Evolutionary conservation across 2,113 vertebrate species (phyloP).

Genomic region (Sialia sialis): DNA sequence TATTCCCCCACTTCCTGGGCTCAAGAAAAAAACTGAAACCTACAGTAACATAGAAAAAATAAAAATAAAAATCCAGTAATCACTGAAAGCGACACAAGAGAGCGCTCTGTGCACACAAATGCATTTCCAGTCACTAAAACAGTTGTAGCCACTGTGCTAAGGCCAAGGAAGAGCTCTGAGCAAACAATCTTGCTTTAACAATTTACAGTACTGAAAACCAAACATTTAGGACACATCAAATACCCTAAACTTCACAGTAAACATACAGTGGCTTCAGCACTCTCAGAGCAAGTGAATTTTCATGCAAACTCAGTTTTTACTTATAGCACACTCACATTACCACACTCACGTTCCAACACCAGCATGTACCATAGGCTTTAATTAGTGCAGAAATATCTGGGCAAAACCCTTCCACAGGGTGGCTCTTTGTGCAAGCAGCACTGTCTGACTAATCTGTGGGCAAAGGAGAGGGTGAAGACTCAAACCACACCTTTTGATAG

Average conservation of each 20-base stretch:
- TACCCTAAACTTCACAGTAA: not conserved
- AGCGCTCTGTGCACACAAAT: not conserved
- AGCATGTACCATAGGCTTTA: not conserved
- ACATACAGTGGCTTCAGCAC: not conserved
- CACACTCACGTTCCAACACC: not conserved
- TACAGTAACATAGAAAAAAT: not conserved
- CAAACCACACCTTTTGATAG: not conserved
- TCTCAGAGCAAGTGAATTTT: not conserved
- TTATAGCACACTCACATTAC: not conserved
- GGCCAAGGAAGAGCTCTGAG: not conserved
- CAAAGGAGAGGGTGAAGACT: not conserved
- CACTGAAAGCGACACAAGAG: not conserved
- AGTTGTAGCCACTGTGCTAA: not conserved
- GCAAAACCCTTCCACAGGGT: not conserved
- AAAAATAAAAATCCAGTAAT: not conserved
- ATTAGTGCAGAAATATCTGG: not conserved
- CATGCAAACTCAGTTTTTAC: not conserved
- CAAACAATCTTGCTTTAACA: accelerated
- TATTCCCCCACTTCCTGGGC: not conserved
- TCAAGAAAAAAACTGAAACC: not conserved
- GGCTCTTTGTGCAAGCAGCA: not conserved
- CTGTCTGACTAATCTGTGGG: not conserved
- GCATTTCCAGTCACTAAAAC: not conserved
- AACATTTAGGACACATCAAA: too few relatives aligned
- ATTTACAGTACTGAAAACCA: not conserved